A percentile compares a stretch with the other conserved stretches of the same genome.
Conservation (phyloP, 2,888 invertebrate genomes). For the Sinhomidia bicolor region DNA sequence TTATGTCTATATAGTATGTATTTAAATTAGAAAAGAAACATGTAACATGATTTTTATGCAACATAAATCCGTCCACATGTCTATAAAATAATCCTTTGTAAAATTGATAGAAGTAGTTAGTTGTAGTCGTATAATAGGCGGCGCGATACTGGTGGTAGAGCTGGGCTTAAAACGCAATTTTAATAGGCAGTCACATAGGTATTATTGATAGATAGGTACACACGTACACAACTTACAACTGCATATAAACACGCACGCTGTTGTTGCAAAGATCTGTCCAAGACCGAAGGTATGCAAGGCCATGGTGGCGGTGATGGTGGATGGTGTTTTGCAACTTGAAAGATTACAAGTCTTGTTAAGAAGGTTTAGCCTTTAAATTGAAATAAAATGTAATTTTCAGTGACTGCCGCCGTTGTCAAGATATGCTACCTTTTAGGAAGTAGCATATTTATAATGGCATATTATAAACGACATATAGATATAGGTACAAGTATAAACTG, state of each 20-base stretch:
- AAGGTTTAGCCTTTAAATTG: neutral
- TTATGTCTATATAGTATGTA: neutral
- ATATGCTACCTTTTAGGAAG: neutral
- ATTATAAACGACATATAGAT: too few species aligned
- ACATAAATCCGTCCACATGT: neutral
- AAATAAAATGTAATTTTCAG: neutral
- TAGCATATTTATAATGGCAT: too few species aligned
- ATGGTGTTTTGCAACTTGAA: neutral
- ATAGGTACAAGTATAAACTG: too few species aligned
- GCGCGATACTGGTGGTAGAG: neutral
- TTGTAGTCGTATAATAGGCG: neutral
- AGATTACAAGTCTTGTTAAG: neutral
- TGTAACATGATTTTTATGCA: constrained; percentile 2
- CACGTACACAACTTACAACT: neutral
- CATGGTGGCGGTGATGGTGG: neutral
- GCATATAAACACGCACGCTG: neutral
- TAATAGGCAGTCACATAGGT: neutral
- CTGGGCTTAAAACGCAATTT: neutral
- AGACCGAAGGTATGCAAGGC: neutral
- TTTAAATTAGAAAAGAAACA: constrained; percentile 22
- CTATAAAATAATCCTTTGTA: neutral
- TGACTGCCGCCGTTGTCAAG: neutral
- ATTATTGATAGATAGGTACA: neutral
- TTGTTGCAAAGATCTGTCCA: neutral
- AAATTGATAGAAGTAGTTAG: neutral